Evolutionary conservation across 2,888 invertebrate species (phyloP).

Genomic region (Sphecodes monilicornis): DNA sequence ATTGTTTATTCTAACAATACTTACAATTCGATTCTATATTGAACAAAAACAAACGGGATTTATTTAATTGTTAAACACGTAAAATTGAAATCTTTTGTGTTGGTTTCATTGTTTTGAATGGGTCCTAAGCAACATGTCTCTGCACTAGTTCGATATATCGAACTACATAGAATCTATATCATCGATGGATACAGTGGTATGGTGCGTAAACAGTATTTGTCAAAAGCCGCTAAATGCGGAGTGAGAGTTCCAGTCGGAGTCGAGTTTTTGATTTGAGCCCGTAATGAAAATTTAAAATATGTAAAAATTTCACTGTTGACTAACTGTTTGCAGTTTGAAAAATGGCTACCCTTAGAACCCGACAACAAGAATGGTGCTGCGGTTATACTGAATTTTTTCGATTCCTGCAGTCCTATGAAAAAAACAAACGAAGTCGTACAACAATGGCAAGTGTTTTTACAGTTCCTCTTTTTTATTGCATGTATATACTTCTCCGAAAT

Average conservation of each 20-base stretch:
- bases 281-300: too few species aligned
- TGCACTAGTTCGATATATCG: conserved; percentile 28
- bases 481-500: not conserved
- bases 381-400: not conserved
- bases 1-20: not conserved
- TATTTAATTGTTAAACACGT: not conserved
- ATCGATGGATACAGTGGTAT: too few species aligned
- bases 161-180: not conserved
- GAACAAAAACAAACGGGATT: not conserved
- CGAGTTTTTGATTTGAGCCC: not conserved
- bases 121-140: not conserved
- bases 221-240: too few species aligned
- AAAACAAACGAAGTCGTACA: not conserved
- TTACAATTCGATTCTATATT: not conserved
- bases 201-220: too few species aligned
- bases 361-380: not conserved
- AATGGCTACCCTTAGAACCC: not conserved
- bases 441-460: conserved; percentile 13
- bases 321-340: not conserved
- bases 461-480: not conserved
- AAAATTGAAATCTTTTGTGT: not conserved
- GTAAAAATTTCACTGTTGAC: not conserved
- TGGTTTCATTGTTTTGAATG: not conserved
- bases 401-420: not conserved
- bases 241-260: too few species aligned